A percentile compares a stretch with the other conserved stretches of the same genome.
These are phyloP conservation scores for Sesamia nonagrioides DNA, from an alignment of 1,140 invertebrate genomes.

Conservation along the genomic window DNA sequence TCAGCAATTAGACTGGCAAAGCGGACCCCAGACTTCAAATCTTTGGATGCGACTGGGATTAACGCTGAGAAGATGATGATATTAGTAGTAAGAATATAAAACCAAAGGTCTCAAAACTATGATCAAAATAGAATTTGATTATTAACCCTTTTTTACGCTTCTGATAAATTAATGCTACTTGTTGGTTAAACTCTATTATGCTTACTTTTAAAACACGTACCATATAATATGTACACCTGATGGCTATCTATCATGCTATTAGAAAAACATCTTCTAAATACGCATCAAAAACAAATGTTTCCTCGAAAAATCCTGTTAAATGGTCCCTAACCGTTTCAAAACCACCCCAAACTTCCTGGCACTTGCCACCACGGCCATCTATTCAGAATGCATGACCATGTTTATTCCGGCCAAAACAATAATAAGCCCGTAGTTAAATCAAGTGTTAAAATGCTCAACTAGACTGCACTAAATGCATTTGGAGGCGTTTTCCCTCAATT, in stretches of 20 bases:
- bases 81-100: too few relatives aligned
- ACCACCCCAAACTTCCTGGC: not conserved
- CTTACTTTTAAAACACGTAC: too few relatives aligned
- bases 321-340: not conserved
- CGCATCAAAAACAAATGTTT: too few relatives aligned
- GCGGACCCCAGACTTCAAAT: too few relatives aligned
- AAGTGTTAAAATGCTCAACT: constrained; percentile 57
- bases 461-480: constrained; percentile 59
- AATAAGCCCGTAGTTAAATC: constrained; percentile 53
- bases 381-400: constrained; percentile 33
- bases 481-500: constrained; percentile 60
- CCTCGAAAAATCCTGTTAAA: not conserved
- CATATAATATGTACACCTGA: too few relatives aligned
- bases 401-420: constrained; percentile 47
- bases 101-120: not conserved
- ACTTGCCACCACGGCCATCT: not conserved
- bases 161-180: not conserved
- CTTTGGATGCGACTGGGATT: too few relatives aligned
- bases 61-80: too few relatives aligned
- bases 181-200: not conserved
- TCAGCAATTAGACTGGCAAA: too few relatives aligned
- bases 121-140: not conserved
- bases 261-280: too few relatives aligned
- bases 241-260: too few relatives aligned
- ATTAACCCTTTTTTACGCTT: not conserved